Conservation (phyloP, 2,888 invertebrate species). For the Julus scanicus region DNA sequence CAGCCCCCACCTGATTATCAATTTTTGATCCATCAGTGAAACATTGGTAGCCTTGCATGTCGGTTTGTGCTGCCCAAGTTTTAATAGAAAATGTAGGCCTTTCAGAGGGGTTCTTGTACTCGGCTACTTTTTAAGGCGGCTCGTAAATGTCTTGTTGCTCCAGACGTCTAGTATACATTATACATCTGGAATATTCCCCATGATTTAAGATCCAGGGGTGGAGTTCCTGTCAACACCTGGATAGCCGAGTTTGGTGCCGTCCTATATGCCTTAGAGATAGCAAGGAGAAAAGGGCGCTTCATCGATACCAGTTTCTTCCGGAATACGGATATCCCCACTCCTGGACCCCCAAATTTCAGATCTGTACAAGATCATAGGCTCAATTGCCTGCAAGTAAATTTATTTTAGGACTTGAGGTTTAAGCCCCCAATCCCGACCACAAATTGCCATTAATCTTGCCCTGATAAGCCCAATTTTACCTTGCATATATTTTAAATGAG, state of each 20-base stretch:
- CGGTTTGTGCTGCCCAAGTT: accelerated
- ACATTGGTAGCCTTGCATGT: not conserved
- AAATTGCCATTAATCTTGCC: not conserved
- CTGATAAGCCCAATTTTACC: not conserved
- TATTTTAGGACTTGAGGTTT: not conserved
- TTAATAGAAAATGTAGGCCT: not conserved
- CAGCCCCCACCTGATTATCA: not conserved
- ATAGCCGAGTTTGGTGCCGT: not conserved
- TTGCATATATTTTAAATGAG: not conserved
- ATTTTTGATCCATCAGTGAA: not conserved
- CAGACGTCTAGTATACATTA: accelerated
- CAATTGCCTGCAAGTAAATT: not conserved
- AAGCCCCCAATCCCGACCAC: not conserved
- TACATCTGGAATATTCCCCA: not conserved
- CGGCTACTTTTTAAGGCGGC: not conserved
- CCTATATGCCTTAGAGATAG: not conserved
- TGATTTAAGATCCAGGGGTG: not conserved
- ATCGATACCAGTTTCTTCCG: not conserved
- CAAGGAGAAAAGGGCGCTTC: not conserved
- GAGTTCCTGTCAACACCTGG: not conserved
- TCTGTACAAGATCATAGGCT: not conserved
- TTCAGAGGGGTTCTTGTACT: not conserved
- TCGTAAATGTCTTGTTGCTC: too few relatives aligned
- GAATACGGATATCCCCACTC: not conserved
- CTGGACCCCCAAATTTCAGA: not conserved